phyloP scores from a whole-genome alignment of 2,113 vertebrate species.

The Haemorhous mexicanus region DNA sequence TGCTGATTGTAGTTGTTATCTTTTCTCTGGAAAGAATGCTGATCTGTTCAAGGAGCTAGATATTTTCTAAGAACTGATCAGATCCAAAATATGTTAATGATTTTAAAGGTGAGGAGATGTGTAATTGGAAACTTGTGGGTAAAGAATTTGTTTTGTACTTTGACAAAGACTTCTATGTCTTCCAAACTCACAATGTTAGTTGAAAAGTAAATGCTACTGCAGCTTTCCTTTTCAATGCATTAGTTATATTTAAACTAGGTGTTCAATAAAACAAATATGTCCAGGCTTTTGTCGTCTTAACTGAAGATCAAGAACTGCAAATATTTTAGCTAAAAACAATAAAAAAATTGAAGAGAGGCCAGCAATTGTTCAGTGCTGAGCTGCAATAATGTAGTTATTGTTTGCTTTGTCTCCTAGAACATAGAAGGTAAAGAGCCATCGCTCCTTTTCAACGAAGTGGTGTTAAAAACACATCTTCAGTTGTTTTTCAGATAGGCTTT shows the following conservation, averaged over 20 bases:
- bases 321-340: not conserved
- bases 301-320: not conserved
- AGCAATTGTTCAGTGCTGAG: not conserved
- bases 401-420: not conserved
- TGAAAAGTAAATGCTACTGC: not conserved
- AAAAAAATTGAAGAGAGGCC: not conserved
- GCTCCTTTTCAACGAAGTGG: not conserved
- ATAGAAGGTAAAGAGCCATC: not conserved
- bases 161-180: not conserved
- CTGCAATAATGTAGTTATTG: not conserved
- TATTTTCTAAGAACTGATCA: slow-evolving; percentile 1
- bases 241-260: not conserved
- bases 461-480: not conserved
- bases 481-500: not conserved
- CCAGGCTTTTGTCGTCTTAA: not conserved
- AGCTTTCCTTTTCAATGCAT: not conserved
- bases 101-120: not conserved
- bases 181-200: not conserved
- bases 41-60: not conserved
- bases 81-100: not conserved
- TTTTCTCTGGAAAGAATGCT: not conserved
- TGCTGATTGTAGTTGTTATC: not conserved
- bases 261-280: not conserved
- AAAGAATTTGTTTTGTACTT: not conserved
- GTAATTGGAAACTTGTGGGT: not conserved